A percentile compares a stretch with the other conserved stretches of the same genome.
Conservation (phyloP, 1,140 invertebrate species). For the Metopolophium dirhodum region DNA sequence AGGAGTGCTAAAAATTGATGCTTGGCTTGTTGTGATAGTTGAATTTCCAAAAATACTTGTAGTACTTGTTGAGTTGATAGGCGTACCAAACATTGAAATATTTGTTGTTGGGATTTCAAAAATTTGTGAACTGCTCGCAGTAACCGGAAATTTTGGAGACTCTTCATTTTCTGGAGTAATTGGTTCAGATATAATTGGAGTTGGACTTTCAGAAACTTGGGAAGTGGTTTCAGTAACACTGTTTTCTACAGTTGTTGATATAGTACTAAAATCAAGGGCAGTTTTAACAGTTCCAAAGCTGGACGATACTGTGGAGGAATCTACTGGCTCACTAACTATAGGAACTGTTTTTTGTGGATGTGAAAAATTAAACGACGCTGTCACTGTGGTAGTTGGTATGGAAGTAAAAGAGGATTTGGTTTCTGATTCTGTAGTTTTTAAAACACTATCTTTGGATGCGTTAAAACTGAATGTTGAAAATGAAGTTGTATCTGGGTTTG, state of each 20-base stretch:
- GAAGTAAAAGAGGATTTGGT: conserved; percentile 16
- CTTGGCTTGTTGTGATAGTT: background rate
- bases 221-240: background rate
- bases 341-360: background rate
- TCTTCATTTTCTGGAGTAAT: conserved; percentile 36
- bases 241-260: background rate
- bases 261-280: background rate
- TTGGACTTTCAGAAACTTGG: conserved; percentile 31
- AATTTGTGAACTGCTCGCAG: background rate
- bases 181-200: conserved; percentile 52
- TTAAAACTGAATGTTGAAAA: conserved; percentile 40
- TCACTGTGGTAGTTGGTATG: background rate
- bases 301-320: background rate
- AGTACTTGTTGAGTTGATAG: conserved; percentile 5
- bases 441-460: background rate
- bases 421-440: conserved; percentile 9
- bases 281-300: conserved; percentile 9
- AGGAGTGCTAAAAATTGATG: conserved; percentile 19
- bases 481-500: conserved; percentile 33
- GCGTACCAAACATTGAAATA: background rate
- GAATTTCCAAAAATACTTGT: conserved; percentile 26
- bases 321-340: background rate
- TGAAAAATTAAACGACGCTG: conserved; percentile 2
- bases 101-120: conserved; percentile 37
- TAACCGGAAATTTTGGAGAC: background rate